Evolutionary conservation across 2,888 invertebrate genomes (phyloP).

Genomic region (Eurytoma adleriae): DNA sequence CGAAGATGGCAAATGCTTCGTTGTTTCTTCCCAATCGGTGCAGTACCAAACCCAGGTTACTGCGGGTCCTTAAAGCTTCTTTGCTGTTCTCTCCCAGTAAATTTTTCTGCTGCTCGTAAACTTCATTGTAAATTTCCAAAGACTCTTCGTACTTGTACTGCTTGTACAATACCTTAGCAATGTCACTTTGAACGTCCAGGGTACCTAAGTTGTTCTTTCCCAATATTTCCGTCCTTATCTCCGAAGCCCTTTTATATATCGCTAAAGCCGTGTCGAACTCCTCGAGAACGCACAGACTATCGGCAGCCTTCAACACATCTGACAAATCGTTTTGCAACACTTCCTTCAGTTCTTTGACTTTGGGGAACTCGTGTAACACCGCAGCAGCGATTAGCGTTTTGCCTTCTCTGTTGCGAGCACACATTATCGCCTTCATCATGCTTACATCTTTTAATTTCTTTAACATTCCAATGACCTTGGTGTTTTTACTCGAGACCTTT

Average conservation of each 20-base stretch:
- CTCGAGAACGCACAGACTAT: slow-evolving; percentile 15
- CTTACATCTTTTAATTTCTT: slow-evolving; percentile 51
- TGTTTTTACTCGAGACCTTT: slow-evolving; percentile 37
- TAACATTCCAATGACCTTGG: slow-evolving; percentile 46
- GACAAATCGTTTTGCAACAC: slow-evolving; percentile 35
- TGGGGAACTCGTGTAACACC: slow-evolving; percentile 31
- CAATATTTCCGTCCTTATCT: slow-evolving; percentile 44
- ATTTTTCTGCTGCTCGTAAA: slow-evolving; percentile 53
- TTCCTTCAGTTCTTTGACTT: slow-evolving; percentile 30
- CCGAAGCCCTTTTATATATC: slow-evolving; percentile 36
- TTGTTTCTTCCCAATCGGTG: slow-evolving; percentile 48
- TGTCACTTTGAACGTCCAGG: slow-evolving; percentile 48
- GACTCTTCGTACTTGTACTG: slow-evolving; percentile 56
- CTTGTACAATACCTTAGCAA: slow-evolving; percentile 52
- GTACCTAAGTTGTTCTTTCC: slow-evolving; percentile 53
- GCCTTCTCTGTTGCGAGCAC: slow-evolving; percentile 52
- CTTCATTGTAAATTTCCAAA: slow-evolving; percentile 50
- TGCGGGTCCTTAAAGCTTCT: slow-evolving; percentile 53
- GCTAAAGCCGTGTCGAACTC: slow-evolving; percentile 51
- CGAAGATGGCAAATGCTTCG: slow-evolving; percentile 52
- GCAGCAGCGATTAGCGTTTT: slow-evolving; percentile 31
- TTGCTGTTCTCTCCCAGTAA: slow-evolving; percentile 54
- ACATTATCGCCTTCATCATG: slow-evolving; percentile 51
- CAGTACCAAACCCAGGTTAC: slow-evolving; percentile 56
- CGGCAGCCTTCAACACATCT: slow-evolving; percentile 38